These are phyloP conservation scores for Setipinna tenuifilis DNA, from an alignment of 2,797 vertebrate species.

Conservation along the genomic window DNA sequence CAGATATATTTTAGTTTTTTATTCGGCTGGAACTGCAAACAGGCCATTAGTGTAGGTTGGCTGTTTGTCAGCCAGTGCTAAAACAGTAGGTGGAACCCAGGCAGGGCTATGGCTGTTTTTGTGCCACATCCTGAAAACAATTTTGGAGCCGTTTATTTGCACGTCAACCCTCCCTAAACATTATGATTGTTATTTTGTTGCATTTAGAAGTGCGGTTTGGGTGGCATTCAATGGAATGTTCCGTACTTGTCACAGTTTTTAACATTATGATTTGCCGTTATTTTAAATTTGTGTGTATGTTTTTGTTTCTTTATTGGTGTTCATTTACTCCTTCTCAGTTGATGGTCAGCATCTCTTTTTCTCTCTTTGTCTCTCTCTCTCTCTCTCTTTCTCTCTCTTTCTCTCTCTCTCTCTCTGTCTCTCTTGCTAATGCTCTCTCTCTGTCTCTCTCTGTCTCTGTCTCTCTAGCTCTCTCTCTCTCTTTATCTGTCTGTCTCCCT, in stretches of 20 bases:
- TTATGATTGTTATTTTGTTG: background rate
- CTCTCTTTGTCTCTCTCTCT: background rate
- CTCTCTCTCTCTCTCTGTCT: conserved; percentile 41
- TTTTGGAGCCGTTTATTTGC: background rate
- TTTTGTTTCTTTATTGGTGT: conserved; percentile 22
- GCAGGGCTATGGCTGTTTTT: background rate
- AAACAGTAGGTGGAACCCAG: background rate
- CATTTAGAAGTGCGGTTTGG: background rate
- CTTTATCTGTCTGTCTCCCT: background rate
- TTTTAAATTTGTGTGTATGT: conserved; percentile 7
- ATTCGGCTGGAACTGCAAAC: background rate
- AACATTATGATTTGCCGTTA: background rate
- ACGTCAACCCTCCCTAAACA: background rate
- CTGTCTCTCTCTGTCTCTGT: background rate
- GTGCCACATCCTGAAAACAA: conserved; percentile 13
- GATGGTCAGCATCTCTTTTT: background rate
- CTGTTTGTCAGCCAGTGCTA: background rate
- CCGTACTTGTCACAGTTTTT: background rate
- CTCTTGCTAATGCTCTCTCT: background rate
- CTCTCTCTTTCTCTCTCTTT: background rate
- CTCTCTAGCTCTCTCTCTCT: background rate
- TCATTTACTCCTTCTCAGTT: background rate
- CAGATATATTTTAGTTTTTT: conserved; percentile 12
- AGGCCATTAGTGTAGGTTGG: background rate
- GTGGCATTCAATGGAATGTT: background rate